Evolutionary conservation across 1,140 invertebrate species (phyloP).

Genomic region (Helicoverpa armigera): DNA sequence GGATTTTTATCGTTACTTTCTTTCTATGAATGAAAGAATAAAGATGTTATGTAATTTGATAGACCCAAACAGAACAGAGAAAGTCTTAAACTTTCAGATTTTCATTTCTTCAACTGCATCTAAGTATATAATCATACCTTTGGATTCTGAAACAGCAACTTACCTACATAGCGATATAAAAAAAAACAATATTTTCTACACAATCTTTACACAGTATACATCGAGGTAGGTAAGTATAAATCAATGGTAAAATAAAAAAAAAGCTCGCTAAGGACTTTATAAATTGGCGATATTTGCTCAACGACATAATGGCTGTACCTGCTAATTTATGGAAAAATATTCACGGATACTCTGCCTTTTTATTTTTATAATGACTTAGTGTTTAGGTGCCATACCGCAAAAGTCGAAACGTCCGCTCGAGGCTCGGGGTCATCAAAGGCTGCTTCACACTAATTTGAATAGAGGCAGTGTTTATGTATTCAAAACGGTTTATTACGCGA

Average conservation of each 20-base stretch:
- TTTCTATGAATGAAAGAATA: too few relatives aligned
- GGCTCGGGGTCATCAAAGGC: conserved; percentile 55
- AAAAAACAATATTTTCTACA: too few relatives aligned
- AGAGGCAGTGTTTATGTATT: conserved; percentile 56
- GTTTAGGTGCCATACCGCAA: conserved; percentile 29
- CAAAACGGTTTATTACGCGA: conserved; percentile 54
- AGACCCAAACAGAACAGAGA: too few relatives aligned
- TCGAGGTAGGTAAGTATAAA: too few relatives aligned
- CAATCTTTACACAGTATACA: too few relatives aligned
- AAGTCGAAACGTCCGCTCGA: conserved; percentile 50
- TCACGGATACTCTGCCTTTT: conserved; percentile 20
- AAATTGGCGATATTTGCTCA: conserved; percentile 20
- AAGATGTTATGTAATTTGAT: too few relatives aligned
- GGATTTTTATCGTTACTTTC: too few relatives aligned
- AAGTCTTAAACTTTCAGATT: too few relatives aligned
- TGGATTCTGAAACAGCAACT: too few relatives aligned
- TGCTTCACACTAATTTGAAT: conserved; percentile 57
- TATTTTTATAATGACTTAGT: conserved; percentile 20
- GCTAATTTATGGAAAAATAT: conserved; percentile 44
- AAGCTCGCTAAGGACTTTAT: neutral
- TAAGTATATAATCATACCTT: too few relatives aligned
- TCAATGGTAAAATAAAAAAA: neutral
- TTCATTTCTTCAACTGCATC: too few relatives aligned
- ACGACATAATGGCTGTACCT: conserved; percentile 29
- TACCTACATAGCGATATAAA: too few relatives aligned